phyloP scores from a whole-genome alignment of 2,888 invertebrate species.

The Pherbina coryleti region DNA sequence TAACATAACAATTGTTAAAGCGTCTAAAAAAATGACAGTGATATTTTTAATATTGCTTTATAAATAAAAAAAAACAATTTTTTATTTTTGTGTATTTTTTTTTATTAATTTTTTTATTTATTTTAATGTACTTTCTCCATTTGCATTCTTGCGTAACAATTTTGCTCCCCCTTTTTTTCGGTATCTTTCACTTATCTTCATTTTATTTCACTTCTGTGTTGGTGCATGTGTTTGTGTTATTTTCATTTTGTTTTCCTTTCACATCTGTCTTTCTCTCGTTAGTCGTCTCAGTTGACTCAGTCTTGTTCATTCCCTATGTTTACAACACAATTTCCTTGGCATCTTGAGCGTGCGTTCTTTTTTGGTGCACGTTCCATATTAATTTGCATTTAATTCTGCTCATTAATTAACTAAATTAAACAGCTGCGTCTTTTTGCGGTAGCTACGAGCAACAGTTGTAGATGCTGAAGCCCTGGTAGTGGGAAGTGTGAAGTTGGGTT shows the following conservation, averaged over 20 bases:
- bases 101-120: too few species aligned
- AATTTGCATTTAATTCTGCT: conserved; percentile 30
- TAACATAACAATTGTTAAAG: too few species aligned
- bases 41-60: too few species aligned
- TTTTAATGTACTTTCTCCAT: too few species aligned
- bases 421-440: conserved; percentile 7
- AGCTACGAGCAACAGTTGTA: neutral
- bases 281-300: neutral
- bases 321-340: neutral
- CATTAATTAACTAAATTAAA: conserved; percentile 34
- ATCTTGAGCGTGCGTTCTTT: neutral
- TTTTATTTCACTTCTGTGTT: neutral
- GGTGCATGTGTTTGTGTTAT: neutral
- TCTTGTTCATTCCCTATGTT: neutral
- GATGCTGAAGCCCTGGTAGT: too few species aligned
- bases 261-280: neutral
- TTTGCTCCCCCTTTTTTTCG: too few species aligned
- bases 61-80: too few species aligned
- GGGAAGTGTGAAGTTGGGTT: too few species aligned
- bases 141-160: too few species aligned
- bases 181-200: neutral
- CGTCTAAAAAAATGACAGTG: too few species aligned
- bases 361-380: neutral
- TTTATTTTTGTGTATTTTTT: too few species aligned
- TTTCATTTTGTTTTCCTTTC: neutral